Percentiles rank a stretch among this genome's conserved stretches.
phyloP scores from a whole-genome alignment of 2,797 vertebrate species.

The Chaunax sp. region DNA sequence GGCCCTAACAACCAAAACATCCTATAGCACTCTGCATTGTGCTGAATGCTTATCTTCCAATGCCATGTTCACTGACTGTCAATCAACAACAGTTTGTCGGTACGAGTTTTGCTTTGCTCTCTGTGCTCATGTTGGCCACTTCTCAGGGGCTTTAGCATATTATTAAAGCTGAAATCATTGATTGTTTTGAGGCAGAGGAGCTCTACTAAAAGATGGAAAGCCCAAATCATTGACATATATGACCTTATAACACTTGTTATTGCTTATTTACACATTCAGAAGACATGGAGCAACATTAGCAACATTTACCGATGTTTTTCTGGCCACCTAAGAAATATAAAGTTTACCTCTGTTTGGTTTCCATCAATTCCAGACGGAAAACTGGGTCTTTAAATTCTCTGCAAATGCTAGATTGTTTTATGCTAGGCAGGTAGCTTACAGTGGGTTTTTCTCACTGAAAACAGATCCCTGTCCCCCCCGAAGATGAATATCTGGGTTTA shows the following conservation, averaged over 20 bases:
- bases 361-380: background rate
- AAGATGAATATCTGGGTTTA: too few species aligned
- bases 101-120: slow-evolving; percentile 15
- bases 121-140: slow-evolving; percentile 15
- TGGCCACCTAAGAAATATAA: background rate
- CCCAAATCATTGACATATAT: background rate
- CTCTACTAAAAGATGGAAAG: background rate
- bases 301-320: background rate
- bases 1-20: slow-evolving; percentile 51
- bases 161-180: slow-evolving; percentile 15
- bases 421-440: too few species aligned
- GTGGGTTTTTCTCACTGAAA: too few species aligned
- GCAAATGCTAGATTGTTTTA: too few species aligned
- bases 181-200: slow-evolving; percentile 14
- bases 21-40: slow-evolving; percentile 46
- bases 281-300: background rate
- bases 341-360: slow-evolving; percentile 9
- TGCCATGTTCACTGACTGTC: slow-evolving; percentile 12
- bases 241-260: background rate
- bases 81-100: slow-evolving; percentile 22
- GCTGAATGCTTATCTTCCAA: slow-evolving; percentile 25
- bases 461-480: too few species aligned
- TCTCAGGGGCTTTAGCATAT: slow-evolving; percentile 1
- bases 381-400: background rate
- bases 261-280: background rate